Evolutionary conservation across 92 coral and sea anemone genomes (phyloP).

Genomic region (Epizoanthus ramosus): DNA sequence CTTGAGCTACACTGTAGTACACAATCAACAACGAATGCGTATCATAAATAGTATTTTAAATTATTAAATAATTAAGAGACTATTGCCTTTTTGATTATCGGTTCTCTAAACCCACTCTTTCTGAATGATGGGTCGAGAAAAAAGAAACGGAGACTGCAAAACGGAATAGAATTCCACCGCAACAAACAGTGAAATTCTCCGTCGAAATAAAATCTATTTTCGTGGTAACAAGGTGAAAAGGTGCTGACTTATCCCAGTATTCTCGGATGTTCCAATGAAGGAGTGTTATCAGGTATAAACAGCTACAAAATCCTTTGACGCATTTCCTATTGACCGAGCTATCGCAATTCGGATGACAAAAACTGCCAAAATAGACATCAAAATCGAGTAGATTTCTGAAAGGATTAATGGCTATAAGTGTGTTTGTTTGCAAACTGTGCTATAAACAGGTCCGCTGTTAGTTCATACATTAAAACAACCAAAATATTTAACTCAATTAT

Average conservation of each 20-base stretch:
- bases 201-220: too few relatives aligned
- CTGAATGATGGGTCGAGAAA: too few relatives aligned
- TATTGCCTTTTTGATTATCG: too few relatives aligned
- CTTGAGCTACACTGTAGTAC: too few relatives aligned
- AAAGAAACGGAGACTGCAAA: too few relatives aligned
- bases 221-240: conserved; percentile 27
- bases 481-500: neutral
- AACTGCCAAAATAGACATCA: conserved; percentile 34
- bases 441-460: conserved; percentile 16
- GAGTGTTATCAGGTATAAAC: neutral
- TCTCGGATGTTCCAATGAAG: neutral
- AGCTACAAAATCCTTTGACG: conserved; percentile 34
- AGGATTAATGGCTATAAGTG: conserved; percentile 3
- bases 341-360: neutral
- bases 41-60: too few relatives aligned
- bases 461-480: conserved; percentile 11
- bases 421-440: conserved; percentile 29
- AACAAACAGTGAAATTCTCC: too few relatives aligned
- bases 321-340: conserved; percentile 29
- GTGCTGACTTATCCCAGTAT: conserved; percentile 1
- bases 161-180: too few relatives aligned
- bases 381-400: conserved; percentile 34
- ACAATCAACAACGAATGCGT: too few relatives aligned
- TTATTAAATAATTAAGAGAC: too few relatives aligned
- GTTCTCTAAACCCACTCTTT: too few relatives aligned